Evolutionary conservation across 2,113 vertebrate genomes (phyloP), one percentile per base, ranked within the genome.

Genomic region (Coryphaenoides rupestris): DNA sequence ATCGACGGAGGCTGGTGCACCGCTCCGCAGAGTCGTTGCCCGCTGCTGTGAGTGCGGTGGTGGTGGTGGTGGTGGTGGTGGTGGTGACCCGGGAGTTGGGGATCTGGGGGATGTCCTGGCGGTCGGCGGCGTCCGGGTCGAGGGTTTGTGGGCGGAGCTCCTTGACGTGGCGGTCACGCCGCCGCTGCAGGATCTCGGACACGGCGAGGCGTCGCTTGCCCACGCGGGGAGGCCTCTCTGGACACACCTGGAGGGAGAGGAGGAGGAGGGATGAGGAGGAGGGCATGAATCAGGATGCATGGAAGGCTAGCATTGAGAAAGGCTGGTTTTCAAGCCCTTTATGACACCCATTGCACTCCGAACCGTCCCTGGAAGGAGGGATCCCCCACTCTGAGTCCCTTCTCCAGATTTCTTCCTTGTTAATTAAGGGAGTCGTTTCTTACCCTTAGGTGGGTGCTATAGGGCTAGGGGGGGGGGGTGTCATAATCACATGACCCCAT

Each of bases 171-270:
- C n/a, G n/a, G n/a, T n/a, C n/a, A n/a, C 88, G 88, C 50, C 91
- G 91, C 53, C 86, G 89, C 45, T 83, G 87, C 0, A 95, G 68
- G 64, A 98, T 95, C 66, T 99, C 96, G 62, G 92, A 94, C 23
- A 98, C 96, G 0, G 96, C 90, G 65, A 85, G 84, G 2, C 91
- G 88, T 28, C 89, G 85, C 54, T 95, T 97, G 5, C 96, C 96
- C 17, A 98, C 92, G 2, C 87, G 77, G 0, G 96, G 96, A 0
- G 94, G 93, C 70, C 92, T 93, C 33, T 90, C 86, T 0, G 96
- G 96, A 72, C 95, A 96, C 69, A 98, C 71, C 87, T 89, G 75
- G 58, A 77, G 73, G 16, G 23, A 12, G 4, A 12, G 33, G 33
- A 40, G 2, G 4, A 40, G 33, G 7, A 40, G 33, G 33, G 33